Evolutionary conservation across 2,797 vertebrate genomes (phyloP), one percentile per base, ranked within the genome.

Genomic region (Myotis findleyi): DNA sequence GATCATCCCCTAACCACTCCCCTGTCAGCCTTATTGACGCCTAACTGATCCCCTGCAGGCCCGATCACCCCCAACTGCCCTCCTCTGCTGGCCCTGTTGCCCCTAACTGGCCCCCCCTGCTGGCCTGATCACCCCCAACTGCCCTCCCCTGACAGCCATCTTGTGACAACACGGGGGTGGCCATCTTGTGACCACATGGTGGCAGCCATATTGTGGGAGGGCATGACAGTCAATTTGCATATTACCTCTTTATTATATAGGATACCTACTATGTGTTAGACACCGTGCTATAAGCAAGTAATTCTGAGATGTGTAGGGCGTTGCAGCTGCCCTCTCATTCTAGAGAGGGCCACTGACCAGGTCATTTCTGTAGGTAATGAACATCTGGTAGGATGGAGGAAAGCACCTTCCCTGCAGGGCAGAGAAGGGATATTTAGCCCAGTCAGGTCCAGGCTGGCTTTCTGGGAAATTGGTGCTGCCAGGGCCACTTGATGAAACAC

Each of bases 401-500:
- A 62, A 95, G 13, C 17, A 17, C 27, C 11, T 33, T 16, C 44
- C 25, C 23, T 79, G 3, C 7, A 57, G 23, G 30, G 11, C 4
- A 73, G 21, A 38, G 4, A 88, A 77, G 3, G 64, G 53, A 38
- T 16, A 62, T 49, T 62, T 75, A 85, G 36, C 1, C 8, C 27
- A 68, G 16, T 41, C 38, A 59, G 5, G 38, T 36, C 73, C 18
- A 33, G 16, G 5, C 23, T 55, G 38, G 30, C 68, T 93, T 93
- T 75, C 30, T 49, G n/a, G 23, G 30, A 57, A 91, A 94, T 47
- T 0, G 4, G 4, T 71, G 5, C 12, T 76, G 4, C 11, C 23
- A 87, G 18, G 89, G 25, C 2, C 66, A 51, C 33, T 76, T 89
- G 66, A 76, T 68, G 62, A 93, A 87, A 57, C 12, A 71, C 16